Evolutionary conservation across 2,113 vertebrate genomes (phyloP).

Genomic region (Caracal caracal): DNA sequence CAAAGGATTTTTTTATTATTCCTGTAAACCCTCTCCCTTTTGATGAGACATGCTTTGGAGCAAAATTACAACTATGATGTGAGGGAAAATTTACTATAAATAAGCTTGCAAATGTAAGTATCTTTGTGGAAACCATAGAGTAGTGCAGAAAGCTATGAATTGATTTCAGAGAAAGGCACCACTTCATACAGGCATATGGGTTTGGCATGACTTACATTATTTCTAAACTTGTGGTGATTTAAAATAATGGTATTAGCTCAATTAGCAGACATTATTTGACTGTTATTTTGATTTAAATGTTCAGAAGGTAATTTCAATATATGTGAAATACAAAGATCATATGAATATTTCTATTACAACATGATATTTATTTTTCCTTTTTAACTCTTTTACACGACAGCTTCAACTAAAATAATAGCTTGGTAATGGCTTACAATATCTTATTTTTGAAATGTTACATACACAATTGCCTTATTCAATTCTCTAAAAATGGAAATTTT

Average conservation of each 20-base stretch:
- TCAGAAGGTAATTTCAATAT: background rate
- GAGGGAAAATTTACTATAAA: background rate
- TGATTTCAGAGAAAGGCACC: background rate
- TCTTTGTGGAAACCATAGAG: background rate
- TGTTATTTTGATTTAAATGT: background rate
- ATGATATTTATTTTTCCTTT: background rate
- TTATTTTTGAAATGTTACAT: conserved; percentile 16
- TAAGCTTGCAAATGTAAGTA: background rate
- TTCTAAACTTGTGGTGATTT: background rate
- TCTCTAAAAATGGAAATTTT: background rate
- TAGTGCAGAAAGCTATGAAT: background rate
- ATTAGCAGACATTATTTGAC: background rate
- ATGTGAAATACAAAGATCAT: background rate
- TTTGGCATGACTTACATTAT: background rate
- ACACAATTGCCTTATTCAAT: background rate
- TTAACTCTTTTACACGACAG: background rate
- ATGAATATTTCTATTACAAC: background rate
- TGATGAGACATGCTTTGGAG: background rate
- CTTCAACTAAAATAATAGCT: background rate
- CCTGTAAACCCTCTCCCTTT: background rate
- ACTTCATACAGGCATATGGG: background rate
- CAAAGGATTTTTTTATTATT: conserved; percentile 19
- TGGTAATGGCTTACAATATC: background rate
- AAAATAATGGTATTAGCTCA: background rate
- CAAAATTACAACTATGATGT: background rate